A percentile compares a stretch with the other conserved stretches of the same genome.
Evolutionary conservation across 2,113 vertebrate species (phyloP).

Genomic region (Laticauda colubrina): DNA sequence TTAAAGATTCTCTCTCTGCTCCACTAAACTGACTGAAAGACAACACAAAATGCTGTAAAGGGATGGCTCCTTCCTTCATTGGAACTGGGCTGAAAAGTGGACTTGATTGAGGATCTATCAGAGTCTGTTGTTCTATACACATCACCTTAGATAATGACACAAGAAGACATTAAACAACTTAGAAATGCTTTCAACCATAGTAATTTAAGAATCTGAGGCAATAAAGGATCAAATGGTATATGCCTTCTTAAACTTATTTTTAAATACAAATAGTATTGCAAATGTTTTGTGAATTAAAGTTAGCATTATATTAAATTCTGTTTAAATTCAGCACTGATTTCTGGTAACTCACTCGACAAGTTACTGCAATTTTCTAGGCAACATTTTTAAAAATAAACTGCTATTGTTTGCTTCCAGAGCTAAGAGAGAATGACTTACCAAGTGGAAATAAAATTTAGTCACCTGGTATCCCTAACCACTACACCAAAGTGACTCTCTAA

Average conservation of each 20-base stretch:
- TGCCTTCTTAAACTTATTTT: neutral
- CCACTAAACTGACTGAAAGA: conserved; percentile 95
- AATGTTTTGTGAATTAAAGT: neutral
- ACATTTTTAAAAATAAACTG: neutral
- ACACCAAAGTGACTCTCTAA: neutral
- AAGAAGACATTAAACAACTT: neutral
- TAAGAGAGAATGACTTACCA: neutral
- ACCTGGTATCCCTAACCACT: neutral
- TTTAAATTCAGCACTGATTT: neutral
- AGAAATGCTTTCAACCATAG: conserved; percentile 12
- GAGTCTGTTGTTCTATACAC: conserved; percentile 84
- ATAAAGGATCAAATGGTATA: neutral
- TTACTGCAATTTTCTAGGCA: neutral
- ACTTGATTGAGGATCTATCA: conserved; percentile 79
- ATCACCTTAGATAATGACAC: conserved; percentile 73
- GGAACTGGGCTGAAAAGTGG: conserved; percentile 89
- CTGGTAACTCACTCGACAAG: neutral
- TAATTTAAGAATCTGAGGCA: neutral
- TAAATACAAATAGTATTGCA: neutral
- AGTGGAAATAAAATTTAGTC: neutral
- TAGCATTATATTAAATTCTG: neutral
- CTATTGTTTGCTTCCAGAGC: neutral
- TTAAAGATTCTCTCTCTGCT: conserved; percentile 88
- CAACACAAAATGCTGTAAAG: conserved; percentile 84
- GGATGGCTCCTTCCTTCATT: conserved; percentile 77